Evolutionary conservation across 2,113 vertebrate species (phyloP).

Genomic region (Bungarus multicinctus): DNA sequence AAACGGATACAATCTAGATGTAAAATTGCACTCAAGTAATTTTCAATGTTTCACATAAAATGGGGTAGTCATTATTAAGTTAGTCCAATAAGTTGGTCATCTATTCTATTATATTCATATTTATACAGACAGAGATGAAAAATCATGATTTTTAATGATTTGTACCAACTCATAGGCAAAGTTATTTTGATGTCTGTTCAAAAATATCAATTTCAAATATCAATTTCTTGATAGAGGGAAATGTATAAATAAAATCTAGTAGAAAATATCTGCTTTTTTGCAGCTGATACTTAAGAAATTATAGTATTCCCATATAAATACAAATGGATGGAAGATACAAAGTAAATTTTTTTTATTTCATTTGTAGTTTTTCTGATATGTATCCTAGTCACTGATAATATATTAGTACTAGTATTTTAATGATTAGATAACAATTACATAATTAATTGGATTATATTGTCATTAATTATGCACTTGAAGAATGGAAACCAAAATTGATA

Average conservation of each 20-base stretch:
- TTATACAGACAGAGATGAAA: not conserved
- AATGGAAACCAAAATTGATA: not conserved
- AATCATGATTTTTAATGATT: not conserved
- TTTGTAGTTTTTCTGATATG: not conserved
- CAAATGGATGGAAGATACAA: not conserved
- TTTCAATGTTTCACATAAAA: not conserved
- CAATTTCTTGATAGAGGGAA: not conserved
- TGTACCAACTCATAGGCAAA: not conserved
- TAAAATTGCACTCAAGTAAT: not conserved
- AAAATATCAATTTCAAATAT: not conserved
- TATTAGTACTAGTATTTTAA: not conserved
- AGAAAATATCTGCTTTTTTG: not conserved
- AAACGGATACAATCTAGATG: not conserved
- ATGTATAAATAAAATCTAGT: not conserved
- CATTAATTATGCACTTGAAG: not conserved
- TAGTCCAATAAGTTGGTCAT: not conserved
- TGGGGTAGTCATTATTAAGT: not conserved
- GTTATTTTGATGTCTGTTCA: not conserved
- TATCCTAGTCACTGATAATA: not conserved
- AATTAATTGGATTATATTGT: not conserved
- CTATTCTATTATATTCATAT: not conserved
- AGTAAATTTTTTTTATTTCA: not conserved
- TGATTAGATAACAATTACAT: not conserved
- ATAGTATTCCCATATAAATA: not conserved
- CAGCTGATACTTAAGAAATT: not conserved